Evolutionary conservation across 1,140 invertebrate genomes (phyloP), one percentile per base, ranked within the genome.

Genomic region (Brevipalpus yothersi): DNA sequence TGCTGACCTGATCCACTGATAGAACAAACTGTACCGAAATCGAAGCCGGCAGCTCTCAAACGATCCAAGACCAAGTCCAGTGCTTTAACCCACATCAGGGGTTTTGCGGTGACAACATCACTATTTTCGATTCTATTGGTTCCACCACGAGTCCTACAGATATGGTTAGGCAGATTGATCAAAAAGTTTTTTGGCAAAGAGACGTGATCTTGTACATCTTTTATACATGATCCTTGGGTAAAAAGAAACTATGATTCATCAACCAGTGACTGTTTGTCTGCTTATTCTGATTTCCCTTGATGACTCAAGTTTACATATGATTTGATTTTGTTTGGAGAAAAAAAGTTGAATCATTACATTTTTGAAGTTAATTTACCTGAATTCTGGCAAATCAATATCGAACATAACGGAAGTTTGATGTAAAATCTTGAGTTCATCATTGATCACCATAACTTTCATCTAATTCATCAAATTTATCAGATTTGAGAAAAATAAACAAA

Each of bases 1-100:
- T 96, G 92, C 84, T 93, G 67, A 21, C 81, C 90, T 60, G 82
- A 80, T 7, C 90, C 91, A 31, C 86, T 89, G 60, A 96, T 71
- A n/a, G 84, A 83, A 2, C 74, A 76, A 19, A 95, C 80, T 64
- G 78, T 79, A 39, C 78, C 78, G 66, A 94, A 86, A 70, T 91
- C 83, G 12, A 85, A 80, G 19, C 84, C 84, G 57, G 78, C 58
- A 47, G 65, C 76, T 53, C 83, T 77, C 15, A 96, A 73, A 64
- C 81, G 78, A 67, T 93, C 86, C 68, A 97, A 73, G 0, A 94
- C 75, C 70, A 94, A 79, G 68, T 96, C 92, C 23, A 96, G 68
- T 0, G 91, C 88, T 73, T 94, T 91, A 0, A 96, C 80, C 90
- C 90, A 96, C 81, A 96, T 86, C 3, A 87, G 71, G 0, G 85